Evolutionary conservation across 2,113 vertebrate species (phyloP).

Genomic region (Crypturellus undulatus): DNA sequence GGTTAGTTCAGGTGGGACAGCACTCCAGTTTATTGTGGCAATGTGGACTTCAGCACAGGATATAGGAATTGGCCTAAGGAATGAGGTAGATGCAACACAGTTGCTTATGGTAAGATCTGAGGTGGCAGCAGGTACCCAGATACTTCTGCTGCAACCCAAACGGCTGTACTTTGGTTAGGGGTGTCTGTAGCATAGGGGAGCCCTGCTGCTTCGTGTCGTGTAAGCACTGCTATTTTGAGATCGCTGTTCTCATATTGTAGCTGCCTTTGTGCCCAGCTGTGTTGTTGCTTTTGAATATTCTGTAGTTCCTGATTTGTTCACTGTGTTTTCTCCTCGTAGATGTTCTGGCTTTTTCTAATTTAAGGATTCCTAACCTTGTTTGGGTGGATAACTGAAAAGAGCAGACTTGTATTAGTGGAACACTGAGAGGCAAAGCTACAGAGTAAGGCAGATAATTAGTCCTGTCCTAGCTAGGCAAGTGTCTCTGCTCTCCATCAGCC

Average conservation of each 20-base stretch:
- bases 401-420: neutral
- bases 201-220: neutral
- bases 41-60: fast-evolving
- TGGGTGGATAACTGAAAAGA: neutral
- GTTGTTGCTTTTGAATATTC: neutral
- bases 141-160: neutral
- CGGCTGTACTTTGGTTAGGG: neutral
- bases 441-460: neutral
- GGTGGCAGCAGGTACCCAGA: neutral
- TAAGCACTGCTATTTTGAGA: neutral
- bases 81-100: too few species aligned
- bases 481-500: neutral
- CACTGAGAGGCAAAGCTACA: neutral
- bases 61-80: neutral
- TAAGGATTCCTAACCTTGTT: neutral
- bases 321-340: neutral
- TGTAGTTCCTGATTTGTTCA: neutral
- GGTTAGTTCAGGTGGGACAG: neutral
- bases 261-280: neutral
- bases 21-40: neutral
- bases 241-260: neutral
- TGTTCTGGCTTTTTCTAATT: neutral
- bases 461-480: neutral
- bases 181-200: neutral
- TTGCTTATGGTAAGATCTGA: fast-evolving